Conservation (phyloP, 2,888 invertebrate genomes). For the Epinotia demarniana region DNA sequence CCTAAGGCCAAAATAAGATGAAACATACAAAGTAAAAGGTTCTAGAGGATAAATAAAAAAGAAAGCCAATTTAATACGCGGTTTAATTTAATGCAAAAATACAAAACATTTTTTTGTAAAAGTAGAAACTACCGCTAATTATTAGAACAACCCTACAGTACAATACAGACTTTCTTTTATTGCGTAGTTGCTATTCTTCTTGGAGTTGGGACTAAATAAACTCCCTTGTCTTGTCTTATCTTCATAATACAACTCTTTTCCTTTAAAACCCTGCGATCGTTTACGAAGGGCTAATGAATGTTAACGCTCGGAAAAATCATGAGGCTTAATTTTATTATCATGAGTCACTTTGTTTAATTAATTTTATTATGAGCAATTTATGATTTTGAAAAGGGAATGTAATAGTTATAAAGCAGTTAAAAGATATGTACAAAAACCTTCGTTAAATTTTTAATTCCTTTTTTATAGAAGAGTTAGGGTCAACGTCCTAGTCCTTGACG, state of each 20-base stretch:
- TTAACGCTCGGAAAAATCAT: slow-evolving; percentile 34
- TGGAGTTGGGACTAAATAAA: slow-evolving; percentile 40
- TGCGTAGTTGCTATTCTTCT: slow-evolving; percentile 38
- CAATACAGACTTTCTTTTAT: slow-evolving; percentile 40
- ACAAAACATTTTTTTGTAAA: slow-evolving; percentile 7
- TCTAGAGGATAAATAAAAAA: neutral
- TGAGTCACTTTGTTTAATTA: neutral
- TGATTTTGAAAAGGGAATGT: no score
- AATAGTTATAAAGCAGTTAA: no score
- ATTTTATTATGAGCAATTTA: neutral
- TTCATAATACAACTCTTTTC: slow-evolving; percentile 39
- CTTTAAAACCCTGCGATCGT: slow-evolving; percentile 35
- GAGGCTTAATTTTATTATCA: slow-evolving; percentile 35
- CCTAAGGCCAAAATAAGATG: slow-evolving; percentile 22
- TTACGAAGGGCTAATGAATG: slow-evolving; percentile 37
- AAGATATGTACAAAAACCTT: no score
- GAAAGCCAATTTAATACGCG: neutral
- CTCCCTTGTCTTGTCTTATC: slow-evolving; percentile 42
- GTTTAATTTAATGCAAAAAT: slow-evolving; percentile 16
- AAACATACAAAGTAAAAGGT: slow-evolving; percentile 19
- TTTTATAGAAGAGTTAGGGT: no score
- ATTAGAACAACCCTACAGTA: slow-evolving; percentile 35
- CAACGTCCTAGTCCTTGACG: no score
- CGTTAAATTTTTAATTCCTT: no score
- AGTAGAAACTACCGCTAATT: slow-evolving; percentile 39